phyloP scores from a whole-genome alignment of 2,888 invertebrate species.

The Charanyca ferruginea region DNA sequence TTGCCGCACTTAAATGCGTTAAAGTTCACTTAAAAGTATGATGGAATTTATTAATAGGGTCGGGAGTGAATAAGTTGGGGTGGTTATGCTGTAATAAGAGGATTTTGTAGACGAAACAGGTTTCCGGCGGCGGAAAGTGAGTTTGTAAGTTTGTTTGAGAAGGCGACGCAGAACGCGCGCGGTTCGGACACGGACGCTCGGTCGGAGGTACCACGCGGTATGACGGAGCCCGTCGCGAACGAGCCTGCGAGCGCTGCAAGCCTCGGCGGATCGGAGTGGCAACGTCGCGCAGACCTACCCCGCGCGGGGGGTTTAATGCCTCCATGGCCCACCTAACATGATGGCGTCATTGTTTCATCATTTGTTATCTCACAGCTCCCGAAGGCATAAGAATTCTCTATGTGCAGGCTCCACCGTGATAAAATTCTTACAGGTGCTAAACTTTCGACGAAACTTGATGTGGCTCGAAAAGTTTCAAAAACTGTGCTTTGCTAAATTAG shows the following conservation, averaged over 20 bases:
- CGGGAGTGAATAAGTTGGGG: constrained; percentile 71
- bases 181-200: constrained; percentile 76
- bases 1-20: constrained; percentile 69
- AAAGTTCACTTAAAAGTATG: constrained; percentile 69
- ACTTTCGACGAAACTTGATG: constrained; percentile 32
- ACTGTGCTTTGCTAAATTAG: constrained; percentile 29
- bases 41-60: constrained; percentile 66
- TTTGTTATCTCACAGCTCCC: constrained; percentile 79
- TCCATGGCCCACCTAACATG: constrained; percentile 75
- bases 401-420: constrained; percentile 26
- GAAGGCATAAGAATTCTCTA: constrained; percentile 71
- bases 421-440: constrained; percentile 53
- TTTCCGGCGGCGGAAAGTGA: constrained; percentile 82
- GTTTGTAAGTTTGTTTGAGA: constrained; percentile 83
- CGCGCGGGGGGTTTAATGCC: constrained; percentile 72
- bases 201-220: constrained; percentile 80
- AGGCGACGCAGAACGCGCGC: constrained; percentile 71
- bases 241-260: constrained; percentile 59
- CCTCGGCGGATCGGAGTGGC: constrained; percentile 76
- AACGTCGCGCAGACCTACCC: constrained; percentile 79
- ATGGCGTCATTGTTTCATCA: constrained; percentile 83
- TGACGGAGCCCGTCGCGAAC: constrained; percentile 61
- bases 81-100: constrained; percentile 70
- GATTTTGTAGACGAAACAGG: constrained; percentile 79
- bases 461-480: constrained; percentile 25